These are phyloP conservation scores for Melanostigma gelatinosum DNA, from an alignment of 2,113 vertebrate species.

Conservation along the genomic window DNA sequence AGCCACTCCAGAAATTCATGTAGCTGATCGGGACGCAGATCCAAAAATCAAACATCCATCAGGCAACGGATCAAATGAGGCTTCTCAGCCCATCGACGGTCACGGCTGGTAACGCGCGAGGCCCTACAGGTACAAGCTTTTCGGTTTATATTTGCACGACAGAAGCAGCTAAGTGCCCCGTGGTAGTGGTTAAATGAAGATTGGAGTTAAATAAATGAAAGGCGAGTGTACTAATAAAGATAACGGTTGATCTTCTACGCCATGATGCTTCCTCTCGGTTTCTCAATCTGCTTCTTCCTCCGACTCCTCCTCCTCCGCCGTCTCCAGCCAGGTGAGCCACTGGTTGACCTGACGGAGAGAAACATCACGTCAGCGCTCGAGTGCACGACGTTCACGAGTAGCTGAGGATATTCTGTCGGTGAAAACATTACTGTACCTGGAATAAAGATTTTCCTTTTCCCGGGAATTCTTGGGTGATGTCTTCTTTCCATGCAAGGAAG, in stretches of 20 bases:
- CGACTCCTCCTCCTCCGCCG: constrained; percentile 98
- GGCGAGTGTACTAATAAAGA: constrained; percentile 70
- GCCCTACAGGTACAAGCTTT: constrained; percentile 66
- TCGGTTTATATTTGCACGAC: constrained; percentile 84
- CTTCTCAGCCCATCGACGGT: constrained; percentile 35
- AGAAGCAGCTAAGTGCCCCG: constrained; percentile 86
- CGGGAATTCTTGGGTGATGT: constrained; percentile 99
- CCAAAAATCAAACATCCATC: constrained; percentile 33
- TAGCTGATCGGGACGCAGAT: constrained; percentile 43
- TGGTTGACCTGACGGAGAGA: constrained; percentile 92
- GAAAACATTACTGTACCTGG: constrained; percentile 85
- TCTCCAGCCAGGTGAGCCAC: constrained; percentile 99
- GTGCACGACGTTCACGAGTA: not conserved
- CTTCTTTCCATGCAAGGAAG: constrained; percentile 99
- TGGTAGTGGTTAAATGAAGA: constrained; percentile 88
- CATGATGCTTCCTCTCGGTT: constrained; percentile 87
- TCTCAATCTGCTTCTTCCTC: constrained; percentile 97
- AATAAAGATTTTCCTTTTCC: constrained; percentile 99
- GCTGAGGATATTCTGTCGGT: not conserved
- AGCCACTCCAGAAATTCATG: constrained; percentile 56
- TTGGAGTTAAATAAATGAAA: constrained; percentile 56
- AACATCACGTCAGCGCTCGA: no score
- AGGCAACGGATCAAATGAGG: constrained; percentile 39
- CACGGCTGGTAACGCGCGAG: constrained; percentile 27
- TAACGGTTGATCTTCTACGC: constrained; percentile 78